Evolutionary conservation across 1,140 invertebrate genomes (phyloP).

Genomic region (Drosophila athabasca): DNA sequence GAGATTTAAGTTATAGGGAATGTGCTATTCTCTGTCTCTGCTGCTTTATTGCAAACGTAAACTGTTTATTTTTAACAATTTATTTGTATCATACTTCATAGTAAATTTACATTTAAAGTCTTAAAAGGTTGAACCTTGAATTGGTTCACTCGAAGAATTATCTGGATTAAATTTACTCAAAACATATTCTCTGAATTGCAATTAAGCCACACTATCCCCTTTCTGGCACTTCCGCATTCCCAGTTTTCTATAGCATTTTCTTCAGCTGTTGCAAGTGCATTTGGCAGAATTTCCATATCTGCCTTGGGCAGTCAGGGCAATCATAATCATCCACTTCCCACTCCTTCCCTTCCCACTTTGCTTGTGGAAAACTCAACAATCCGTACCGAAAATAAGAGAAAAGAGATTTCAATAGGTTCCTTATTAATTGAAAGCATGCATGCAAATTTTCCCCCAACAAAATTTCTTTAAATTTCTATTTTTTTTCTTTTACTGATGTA

Average conservation of each 20-base stretch:
- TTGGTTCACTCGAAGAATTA: too few species aligned
- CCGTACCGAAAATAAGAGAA: constrained; percentile 48
- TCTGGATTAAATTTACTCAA: neutral
- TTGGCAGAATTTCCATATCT: constrained; percentile 13
- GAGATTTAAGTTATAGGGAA: neutral
- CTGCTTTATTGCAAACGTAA: too few species aligned
- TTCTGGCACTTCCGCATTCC: constrained; percentile 9
- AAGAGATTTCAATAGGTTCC: constrained; percentile 46
- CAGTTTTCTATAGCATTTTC: constrained; percentile 1
- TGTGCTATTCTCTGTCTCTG: too few species aligned
- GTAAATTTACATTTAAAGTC: neutral
- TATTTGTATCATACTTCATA: too few species aligned
- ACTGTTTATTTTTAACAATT: too few species aligned
- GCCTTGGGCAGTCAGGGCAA: constrained; percentile 10
- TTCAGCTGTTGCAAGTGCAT: constrained; percentile 2
- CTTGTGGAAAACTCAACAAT: constrained; percentile 59
- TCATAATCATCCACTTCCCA: neutral
- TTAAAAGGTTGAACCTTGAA: neutral
- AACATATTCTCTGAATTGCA: constrained; percentile 6
- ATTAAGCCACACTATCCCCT: neutral
- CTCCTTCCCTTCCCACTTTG: constrained; percentile 1
- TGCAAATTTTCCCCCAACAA: constrained; percentile 65
- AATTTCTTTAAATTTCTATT: constrained; percentile 24
- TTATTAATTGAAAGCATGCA: constrained; percentile 72
- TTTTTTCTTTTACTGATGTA: constrained; percentile 33